Conservation (phyloP, 2,888 invertebrate species). For the Ennomos erosarius region DNA sequence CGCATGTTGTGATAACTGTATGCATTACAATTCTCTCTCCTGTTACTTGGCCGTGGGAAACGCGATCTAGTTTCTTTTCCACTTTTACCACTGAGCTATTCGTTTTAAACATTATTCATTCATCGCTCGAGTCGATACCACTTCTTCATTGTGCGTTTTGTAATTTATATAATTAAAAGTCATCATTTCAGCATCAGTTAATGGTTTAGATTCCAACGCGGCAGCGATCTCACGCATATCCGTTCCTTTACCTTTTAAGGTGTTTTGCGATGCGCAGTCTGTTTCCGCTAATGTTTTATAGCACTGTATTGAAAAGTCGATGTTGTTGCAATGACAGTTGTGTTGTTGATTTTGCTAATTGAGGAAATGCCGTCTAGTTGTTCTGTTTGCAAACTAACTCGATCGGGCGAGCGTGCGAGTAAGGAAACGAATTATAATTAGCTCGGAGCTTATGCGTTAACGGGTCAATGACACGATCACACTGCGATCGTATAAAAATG, state of each 20-base stretch:
- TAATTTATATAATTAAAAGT: conserved; percentile 17
- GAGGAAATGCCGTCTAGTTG: conserved; percentile 39
- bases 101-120: conserved; percentile 14
- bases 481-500: conserved; percentile 61
- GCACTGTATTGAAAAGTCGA: conserved; percentile 14
- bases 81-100: conserved; percentile 58
- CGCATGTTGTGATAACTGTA: conserved; percentile 21
- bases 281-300: conserved; percentile 18
- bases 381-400: conserved; percentile 33
- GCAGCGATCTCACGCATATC: conserved; percentile 11
- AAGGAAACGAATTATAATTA: conserved; percentile 78
- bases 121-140: conserved; percentile 34
- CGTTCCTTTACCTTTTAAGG: conserved; percentile 22
- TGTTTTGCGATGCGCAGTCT: conserved; percentile 4
- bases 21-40: conserved; percentile 48
- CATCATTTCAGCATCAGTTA: conserved; percentile 15
- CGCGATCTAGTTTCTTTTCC: conserved; percentile 56
- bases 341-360: conserved; percentile 36
- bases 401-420: conserved; percentile 45
- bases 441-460: conserved; percentile 74
- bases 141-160: conserved; percentile 20
- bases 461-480: conserved; percentile 77
- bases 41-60: conserved; percentile 72
- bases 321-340: conserved; percentile 26
- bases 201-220: conserved; percentile 19